Conservation (phyloP, 2,888 invertebrate genomes). For the Rosalia funebris region DNA sequence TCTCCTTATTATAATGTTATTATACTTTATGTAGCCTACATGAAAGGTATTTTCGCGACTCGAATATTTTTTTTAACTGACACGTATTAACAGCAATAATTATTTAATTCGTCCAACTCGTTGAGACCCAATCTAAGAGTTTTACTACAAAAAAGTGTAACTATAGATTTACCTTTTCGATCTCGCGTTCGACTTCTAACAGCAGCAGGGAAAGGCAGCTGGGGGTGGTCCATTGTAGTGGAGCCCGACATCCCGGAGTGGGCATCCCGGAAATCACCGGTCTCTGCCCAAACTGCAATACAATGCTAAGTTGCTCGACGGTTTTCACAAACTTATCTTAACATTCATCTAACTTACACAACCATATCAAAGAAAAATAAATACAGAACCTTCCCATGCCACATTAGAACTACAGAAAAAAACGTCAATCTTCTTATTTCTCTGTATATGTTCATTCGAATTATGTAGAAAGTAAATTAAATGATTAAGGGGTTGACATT, state of each 20-base stretch:
- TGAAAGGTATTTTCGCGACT: no score
- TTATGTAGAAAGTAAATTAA: no score
- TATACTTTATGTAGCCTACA: no score
- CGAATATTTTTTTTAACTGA: no score
- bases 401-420: conserved; percentile 11
- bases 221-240: conserved; percentile 73
- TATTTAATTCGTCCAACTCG: no score
- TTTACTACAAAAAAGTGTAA: neutral
- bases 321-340: conserved; percentile 30
- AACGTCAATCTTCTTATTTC: neutral
- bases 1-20: no score
- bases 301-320: conserved; percentile 53
- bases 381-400: conserved; percentile 26
- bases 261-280: conserved; percentile 87
- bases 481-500: neutral
- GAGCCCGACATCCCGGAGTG: conserved; percentile 67
- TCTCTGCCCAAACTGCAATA: conserved; percentile 89
- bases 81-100: no score
- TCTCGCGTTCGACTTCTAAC: conserved; percentile 70
- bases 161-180: conserved; percentile 70
- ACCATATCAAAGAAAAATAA: conserved; percentile 7
- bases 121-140: no score
- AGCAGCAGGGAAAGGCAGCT: conserved; percentile 76
- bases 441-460: no score
- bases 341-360: conserved; percentile 28